Evolutionary conservation across 1,140 invertebrate genomes (phyloP), one percentile per base, ranked within the genome.

Genomic region (Berghia stephanieae): DNA sequence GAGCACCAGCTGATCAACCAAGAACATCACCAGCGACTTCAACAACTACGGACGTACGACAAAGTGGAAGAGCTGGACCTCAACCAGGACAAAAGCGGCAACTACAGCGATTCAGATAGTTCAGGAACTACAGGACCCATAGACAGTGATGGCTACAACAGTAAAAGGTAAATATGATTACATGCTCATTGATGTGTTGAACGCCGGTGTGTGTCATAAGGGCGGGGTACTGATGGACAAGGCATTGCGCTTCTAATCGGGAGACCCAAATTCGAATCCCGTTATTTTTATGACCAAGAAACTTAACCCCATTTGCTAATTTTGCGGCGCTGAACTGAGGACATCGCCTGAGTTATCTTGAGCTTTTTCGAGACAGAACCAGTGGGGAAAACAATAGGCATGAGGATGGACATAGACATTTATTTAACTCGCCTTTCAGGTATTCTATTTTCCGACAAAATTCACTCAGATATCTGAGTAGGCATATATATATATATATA

Each of bases 91-190:
- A 70, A n/a, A n/a, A n/a, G 42, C 27, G 68, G 43, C 0, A 52
- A 75, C 72, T 63, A 75, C 55, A 75, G 72, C 21, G 72, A 75
- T 63, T 75, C 72, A 1, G 72, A 75, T 36, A 52, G 44, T 3
- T 75, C 72, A n/a, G 63, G 52, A 21, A 40, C n/a, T 5, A 60
- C 10, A 8, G 72, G 52, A 13, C 38, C n/a, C n/a, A n/a, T n/a
- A n/a, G n/a, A n/a, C n/a, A n/a, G n/a, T n/a, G n/a, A 6, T 3
- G 21, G 24, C 8, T 52, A 75, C 43, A 44, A 40, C 42, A 75
- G n/a, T 43, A 40, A 57, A 75, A 60, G 72, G 72, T 75, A 75
- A 34, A 38, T 31, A 10, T 63, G 27, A 8, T 10, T 63, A 8
- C n/a, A n/a, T 27, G 57, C 13, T 63, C 16, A 31, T 63, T 27